These are phyloP conservation scores for Chesias legatella DNA, from an alignment of 2,888 invertebrate species.

Conservation along the genomic window DNA sequence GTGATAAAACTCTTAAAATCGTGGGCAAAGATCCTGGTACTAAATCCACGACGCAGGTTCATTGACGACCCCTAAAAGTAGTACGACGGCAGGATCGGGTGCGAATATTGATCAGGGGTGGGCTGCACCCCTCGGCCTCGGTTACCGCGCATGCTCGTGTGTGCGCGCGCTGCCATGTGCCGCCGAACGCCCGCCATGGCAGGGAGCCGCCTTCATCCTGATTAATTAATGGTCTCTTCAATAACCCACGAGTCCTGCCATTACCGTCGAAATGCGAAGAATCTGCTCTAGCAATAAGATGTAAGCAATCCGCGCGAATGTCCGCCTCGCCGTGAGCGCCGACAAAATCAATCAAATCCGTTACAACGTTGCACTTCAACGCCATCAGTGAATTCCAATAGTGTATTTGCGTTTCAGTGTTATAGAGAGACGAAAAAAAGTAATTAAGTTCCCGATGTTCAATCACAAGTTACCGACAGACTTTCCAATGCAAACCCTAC, in stretches of 20 bases:
- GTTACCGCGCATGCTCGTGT: slow-evolving; percentile 20
- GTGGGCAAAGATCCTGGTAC: slow-evolving; percentile 15
- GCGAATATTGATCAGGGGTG: slow-evolving; percentile 73
- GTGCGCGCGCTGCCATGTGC: slow-evolving; percentile 48
- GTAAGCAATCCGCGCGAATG: slow-evolving; percentile 33
- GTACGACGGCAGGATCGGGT: slow-evolving; percentile 53
- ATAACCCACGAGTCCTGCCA: slow-evolving; percentile 26
- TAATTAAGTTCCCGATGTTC: slow-evolving; percentile 69
- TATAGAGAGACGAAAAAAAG: slow-evolving; percentile 37
- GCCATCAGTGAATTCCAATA: slow-evolving; percentile 52
- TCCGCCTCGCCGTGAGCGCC: slow-evolving; percentile 40
- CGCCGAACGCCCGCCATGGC: slow-evolving; percentile 38
- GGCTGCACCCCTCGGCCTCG: slow-evolving; percentile 35
- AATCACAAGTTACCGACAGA: slow-evolving; percentile 80
- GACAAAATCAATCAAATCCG: slow-evolving; percentile 65
- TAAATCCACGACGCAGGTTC: slow-evolving; percentile 37
- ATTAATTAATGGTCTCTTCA: slow-evolving; percentile 42
- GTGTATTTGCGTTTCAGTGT: slow-evolving; percentile 72
- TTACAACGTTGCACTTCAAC: slow-evolving; percentile 49
- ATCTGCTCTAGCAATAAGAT: slow-evolving; percentile 27
- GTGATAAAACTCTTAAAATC: slow-evolving; percentile 12
- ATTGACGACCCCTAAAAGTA: slow-evolving; percentile 57
- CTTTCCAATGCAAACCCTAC: slow-evolving; percentile 92
- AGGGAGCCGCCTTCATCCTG: slow-evolving; percentile 39
- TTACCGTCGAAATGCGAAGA: slow-evolving; percentile 23